Evolutionary conservation across 2,797 vertebrate species (phyloP).

Genomic region (Poecilia velifera): DNA sequence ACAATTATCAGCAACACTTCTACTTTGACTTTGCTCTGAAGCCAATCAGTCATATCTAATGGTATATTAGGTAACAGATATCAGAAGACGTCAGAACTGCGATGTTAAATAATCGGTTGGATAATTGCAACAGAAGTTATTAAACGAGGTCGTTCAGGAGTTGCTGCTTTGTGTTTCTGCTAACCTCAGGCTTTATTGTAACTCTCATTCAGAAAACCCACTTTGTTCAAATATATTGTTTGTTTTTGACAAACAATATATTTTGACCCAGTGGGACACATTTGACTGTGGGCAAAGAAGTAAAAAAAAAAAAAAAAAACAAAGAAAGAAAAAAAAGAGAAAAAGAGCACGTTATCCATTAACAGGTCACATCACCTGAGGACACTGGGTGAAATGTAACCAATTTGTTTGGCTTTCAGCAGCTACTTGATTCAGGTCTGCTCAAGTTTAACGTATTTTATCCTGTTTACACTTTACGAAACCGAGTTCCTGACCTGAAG

Average conservation of each 20-base stretch:
- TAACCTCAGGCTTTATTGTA: neutral
- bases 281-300: slow-evolving; percentile 2
- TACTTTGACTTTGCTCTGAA: neutral
- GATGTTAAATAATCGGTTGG: neutral
- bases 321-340: neutral
- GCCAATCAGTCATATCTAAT: neutral
- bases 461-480: slow-evolving; percentile 1
- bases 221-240: neutral
- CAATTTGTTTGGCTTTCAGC: slow-evolving; percentile 22
- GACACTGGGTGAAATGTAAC: slow-evolving; percentile 65
- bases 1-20: neutral
- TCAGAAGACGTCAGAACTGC: neutral
- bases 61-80: neutral
- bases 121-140: neutral
- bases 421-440: neutral
- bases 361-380: slow-evolving; percentile 42
- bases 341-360: slow-evolving; percentile 46
- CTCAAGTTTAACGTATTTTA: slow-evolving; percentile 17
- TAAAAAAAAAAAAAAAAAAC: neutral
- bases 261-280: neutral
- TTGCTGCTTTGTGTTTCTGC: neutral
- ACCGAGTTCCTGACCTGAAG: neutral
- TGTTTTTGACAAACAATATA: too few species aligned
- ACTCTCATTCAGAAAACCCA: neutral
- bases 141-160: neutral